phyloP scores from a whole-genome alignment of 2,113 vertebrate genomes.

The Neoarius graeffei region DNA sequence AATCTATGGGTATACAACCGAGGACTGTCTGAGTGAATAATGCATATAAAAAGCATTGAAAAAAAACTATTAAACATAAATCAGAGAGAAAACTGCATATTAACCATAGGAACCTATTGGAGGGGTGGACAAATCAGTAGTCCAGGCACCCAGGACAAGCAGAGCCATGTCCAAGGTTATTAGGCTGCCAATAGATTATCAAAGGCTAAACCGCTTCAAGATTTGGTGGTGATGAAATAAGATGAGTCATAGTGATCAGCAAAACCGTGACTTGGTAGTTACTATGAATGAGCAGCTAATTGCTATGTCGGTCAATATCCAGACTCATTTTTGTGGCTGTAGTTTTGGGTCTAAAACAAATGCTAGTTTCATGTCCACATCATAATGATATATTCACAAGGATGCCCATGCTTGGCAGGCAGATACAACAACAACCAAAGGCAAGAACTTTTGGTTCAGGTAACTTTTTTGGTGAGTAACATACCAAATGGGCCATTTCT shows the following conservation, averaged over 20 bases:
- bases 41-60: neutral
- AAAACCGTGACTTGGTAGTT: neutral
- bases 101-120: too few species aligned
- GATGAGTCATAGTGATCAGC: neutral
- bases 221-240: neutral
- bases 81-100: neutral
- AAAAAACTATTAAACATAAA: neutral
- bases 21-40: neutral
- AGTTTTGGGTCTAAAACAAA: too few species aligned
- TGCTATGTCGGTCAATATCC: neutral
- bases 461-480: neutral
- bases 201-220: neutral
- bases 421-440: neutral
- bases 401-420: neutral
- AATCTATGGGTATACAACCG: neutral
- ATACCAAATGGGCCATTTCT: neutral
- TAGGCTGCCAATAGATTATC: neutral
- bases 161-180: neutral
- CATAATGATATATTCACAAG: neutral
- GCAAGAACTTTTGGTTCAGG: neutral
- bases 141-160: neutral
- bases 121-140: neutral
- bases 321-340: too few species aligned
- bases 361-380: neutral
- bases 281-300: neutral